Evolutionary conservation across 2,888 invertebrate genomes (phyloP).

Genomic region (Allacma fusca): DNA sequence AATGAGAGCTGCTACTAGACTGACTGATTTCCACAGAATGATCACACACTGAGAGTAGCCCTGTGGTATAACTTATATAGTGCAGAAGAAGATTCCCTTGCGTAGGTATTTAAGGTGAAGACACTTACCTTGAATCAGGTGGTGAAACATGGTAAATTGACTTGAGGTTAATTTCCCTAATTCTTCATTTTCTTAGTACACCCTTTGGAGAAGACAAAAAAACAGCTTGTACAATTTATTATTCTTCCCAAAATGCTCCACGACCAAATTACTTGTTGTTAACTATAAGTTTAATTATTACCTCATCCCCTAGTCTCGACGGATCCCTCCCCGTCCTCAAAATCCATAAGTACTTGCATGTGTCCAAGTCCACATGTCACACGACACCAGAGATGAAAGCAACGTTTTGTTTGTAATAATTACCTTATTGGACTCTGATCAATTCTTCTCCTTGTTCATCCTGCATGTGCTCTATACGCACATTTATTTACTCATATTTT

Average conservation of each 20-base stretch:
- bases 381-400: no score
- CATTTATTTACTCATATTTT: no score
- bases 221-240: no score
- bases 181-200: neutral
- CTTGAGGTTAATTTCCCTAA: neutral
- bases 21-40: neutral
- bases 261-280: neutral
- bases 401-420: no score
- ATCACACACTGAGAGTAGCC: neutral
- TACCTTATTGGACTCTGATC: no score
- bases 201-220: no score
- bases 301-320: neutral
- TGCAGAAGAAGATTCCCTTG: neutral
- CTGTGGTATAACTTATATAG: neutral
- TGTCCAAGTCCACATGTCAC: neutral
- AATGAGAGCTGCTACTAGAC: neutral
- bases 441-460: no score
- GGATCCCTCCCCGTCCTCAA: neutral
- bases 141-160: neutral
- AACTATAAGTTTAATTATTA: neutral
- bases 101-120: neutral
- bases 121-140: slow-evolving; percentile 2
- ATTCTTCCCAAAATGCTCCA: neutral
- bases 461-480: no score
- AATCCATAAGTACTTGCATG: neutral